Conservation (phyloP, 2,797 vertebrate genomes). For the Xenops minutus region DNA sequence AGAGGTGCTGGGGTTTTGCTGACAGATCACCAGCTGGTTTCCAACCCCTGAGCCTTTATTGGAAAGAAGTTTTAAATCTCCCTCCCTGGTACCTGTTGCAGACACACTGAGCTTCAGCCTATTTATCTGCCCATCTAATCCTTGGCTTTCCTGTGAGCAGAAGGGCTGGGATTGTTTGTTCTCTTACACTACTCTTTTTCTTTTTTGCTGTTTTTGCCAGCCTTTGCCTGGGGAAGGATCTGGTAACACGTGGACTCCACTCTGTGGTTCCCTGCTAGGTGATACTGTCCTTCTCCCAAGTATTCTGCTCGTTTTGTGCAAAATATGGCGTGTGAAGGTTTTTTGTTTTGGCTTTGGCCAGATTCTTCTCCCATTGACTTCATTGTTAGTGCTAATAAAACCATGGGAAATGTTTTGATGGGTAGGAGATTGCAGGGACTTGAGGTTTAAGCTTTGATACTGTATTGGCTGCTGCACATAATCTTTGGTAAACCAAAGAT, state of each 20-base stretch:
- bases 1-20: neutral
- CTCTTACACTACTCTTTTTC: too few species aligned
- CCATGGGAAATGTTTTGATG: constrained; percentile 46
- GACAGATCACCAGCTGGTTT: neutral
- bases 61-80: neutral
- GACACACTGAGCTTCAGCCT: neutral
- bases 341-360: neutral
- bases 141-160: neutral
- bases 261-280: neutral
- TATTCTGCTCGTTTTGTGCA: neutral
- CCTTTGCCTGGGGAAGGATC: neutral
- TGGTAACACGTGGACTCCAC: neutral
- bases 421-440: constrained; percentile 15
- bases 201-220: neutral
- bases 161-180: neutral
- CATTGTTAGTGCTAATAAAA: constrained; percentile 33
- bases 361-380: constrained; percentile 12
- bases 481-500: constrained; percentile 45
- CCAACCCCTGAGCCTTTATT: neutral
- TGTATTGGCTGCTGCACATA: constrained; percentile 20
- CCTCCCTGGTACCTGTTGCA: neutral
- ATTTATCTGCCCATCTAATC: neutral
- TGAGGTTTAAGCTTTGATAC: constrained; percentile 57
- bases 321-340: neutral
- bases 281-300: neutral